Percentiles rank a stretch among this genome's conserved stretches.
Conservation (phyloP, 23 tunicate species). For the Diplosoma virens region DNA sequence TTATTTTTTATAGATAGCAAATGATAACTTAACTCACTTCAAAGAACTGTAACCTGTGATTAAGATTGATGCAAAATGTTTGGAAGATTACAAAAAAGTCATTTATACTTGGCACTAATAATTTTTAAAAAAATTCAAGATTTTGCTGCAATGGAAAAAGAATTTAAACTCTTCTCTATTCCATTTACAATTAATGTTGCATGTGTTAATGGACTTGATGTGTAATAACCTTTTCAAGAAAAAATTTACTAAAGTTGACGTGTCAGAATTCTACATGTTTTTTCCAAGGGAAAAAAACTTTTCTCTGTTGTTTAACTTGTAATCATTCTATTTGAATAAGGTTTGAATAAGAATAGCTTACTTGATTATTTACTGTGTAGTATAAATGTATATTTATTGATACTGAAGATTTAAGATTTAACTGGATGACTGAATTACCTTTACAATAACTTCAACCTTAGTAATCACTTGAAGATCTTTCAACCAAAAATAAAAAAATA, state of each 20-base stretch:
- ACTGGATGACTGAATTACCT: too few species aligned
- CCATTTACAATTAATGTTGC: not conserved
- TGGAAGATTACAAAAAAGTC: not conserved
- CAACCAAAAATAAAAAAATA: too few species aligned
- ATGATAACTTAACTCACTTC: not conserved
- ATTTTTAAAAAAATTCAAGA: not conserved
- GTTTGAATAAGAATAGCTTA: too few species aligned
- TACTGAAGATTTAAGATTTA: too few species aligned
- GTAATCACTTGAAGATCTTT: too few species aligned
- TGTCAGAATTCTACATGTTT: not conserved
- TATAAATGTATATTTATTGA: too few species aligned
- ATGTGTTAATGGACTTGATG: not conserved
- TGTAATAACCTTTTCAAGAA: not conserved
- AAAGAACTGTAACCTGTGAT: not conserved
- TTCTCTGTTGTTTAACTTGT: too few species aligned
- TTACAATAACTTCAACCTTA: too few species aligned
- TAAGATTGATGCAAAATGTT: not conserved
- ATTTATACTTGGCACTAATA: not conserved
- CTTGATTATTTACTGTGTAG: too few species aligned
- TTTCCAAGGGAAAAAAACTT: not conserved
- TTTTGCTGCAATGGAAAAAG: not conserved
- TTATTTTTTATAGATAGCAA: not conserved
- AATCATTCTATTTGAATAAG: too few species aligned
- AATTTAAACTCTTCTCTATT: not conserved
- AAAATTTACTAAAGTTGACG: not conserved